Evolutionary conservation across 2,113 vertebrate species (phyloP).

Genomic region (Thamnophis sirtalis): DNA sequence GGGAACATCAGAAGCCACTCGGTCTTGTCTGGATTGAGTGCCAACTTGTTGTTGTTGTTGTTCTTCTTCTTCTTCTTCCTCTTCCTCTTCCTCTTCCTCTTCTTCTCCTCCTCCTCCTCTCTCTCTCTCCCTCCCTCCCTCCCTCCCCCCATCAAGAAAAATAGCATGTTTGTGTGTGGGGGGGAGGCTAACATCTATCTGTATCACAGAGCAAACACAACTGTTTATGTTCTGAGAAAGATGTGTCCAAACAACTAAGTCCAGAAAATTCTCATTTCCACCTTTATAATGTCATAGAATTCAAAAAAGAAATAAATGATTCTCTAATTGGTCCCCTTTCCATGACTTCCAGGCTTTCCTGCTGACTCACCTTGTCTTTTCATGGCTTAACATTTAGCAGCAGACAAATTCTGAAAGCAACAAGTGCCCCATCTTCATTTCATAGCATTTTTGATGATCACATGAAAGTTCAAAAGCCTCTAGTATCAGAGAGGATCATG

Average conservation of each 20-base stretch:
- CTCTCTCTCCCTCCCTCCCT: not conserved
- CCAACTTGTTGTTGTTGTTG: too few species aligned
- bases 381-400: not conserved
- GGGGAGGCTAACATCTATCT: not conserved
- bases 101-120: too few species aligned
- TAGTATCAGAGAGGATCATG: not conserved
- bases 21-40: too few species aligned
- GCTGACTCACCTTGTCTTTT: not conserved
- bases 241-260: not conserved
- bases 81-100: too few species aligned
- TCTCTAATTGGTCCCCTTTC: not conserved
- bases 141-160: not conserved
- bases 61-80: too few species aligned
- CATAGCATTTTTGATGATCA: not conserved
- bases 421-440: not conserved
- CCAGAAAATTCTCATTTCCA: not conserved
- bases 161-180: not conserved
- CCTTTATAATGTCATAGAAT: not conserved
- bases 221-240: not conserved
- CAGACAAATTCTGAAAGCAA: not conserved
- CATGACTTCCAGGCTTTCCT: too few species aligned
- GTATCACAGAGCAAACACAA: not conserved
- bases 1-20: too few species aligned
- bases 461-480: not conserved
- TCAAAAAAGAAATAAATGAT: too few species aligned